Conservation (phyloP, 2,888 invertebrate genomes). For the Xylota sylvarum region DNA sequence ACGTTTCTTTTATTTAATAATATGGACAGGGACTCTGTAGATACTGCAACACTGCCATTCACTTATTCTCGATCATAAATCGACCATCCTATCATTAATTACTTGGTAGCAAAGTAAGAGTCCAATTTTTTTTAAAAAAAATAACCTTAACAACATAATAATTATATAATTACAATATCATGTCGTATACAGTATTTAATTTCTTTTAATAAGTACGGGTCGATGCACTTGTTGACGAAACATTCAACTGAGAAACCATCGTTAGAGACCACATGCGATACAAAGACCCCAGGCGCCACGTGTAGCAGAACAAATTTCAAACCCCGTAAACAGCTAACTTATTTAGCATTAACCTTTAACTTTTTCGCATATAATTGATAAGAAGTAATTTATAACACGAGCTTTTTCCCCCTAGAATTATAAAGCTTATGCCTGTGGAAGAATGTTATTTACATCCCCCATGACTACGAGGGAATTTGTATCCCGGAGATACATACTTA, state of each 20-base stretch:
- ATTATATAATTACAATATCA: not conserved
- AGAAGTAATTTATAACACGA: conserved; percentile 7
- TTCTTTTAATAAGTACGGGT: not conserved
- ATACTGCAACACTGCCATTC: too few relatives aligned
- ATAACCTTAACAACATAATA: not conserved
- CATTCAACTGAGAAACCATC: too few relatives aligned
- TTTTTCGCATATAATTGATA: conserved; percentile 11
- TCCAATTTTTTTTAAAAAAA: not conserved
- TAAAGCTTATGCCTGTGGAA: not conserved
- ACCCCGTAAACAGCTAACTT: too few relatives aligned
- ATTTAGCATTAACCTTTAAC: conserved; percentile 31
- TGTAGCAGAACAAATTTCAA: too few relatives aligned
- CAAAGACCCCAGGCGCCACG: too few relatives aligned
- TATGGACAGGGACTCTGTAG: too few relatives aligned
- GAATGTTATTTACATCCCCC: not conserved
- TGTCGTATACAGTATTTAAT: not conserved
- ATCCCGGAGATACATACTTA: not conserved
- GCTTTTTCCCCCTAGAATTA: not conserved
- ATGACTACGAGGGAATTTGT: conserved; percentile 2
- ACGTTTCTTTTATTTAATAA: too few relatives aligned
- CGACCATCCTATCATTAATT: too few relatives aligned
- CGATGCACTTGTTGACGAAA: not conserved
- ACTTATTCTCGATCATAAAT: not conserved
- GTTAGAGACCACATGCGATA: too few relatives aligned
- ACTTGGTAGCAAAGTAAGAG: not conserved